These are phyloP conservation scores for Leucania comma DNA, from an alignment of 2,888 invertebrate species.

Conservation along the genomic window DNA sequence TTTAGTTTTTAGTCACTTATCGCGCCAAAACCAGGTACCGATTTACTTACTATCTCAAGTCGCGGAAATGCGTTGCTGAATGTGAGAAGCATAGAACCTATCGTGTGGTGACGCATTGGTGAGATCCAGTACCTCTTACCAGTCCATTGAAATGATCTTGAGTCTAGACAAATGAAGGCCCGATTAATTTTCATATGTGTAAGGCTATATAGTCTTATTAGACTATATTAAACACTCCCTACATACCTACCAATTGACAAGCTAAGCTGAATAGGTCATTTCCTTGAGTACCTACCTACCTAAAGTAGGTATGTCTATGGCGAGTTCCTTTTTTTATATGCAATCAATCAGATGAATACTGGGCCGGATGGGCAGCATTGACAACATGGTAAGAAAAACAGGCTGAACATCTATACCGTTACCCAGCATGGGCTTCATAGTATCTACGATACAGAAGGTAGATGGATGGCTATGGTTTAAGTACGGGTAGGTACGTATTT, in stretches of 20 bases:
- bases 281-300: not conserved
- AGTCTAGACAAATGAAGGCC: not conserved
- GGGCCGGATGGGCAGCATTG: slow-evolving; percentile 30
- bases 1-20: too few relatives aligned
- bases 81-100: not conserved
- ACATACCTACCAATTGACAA: too few relatives aligned
- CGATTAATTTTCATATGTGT: not conserved
- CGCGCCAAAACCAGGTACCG: too few relatives aligned
- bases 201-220: not conserved
- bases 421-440: slow-evolving; percentile 3
- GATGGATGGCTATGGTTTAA: not conserved
- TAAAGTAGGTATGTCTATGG: not conserved
- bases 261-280: not conserved
- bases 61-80: not conserved
- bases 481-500: not conserved
- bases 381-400: slow-evolving; percentile 30
- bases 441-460: not conserved
- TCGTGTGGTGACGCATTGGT: not conserved
- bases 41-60: not conserved
- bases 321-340: not conserved
- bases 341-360: slow-evolving; percentile 5
- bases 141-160: too few relatives aligned
- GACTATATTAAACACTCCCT: not conserved
- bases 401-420: slow-evolving; percentile 23
- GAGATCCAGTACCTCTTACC: not conserved